A percentile compares a stretch with the other conserved stretches of the same genome.
phyloP scores from a whole-genome alignment of 2,797 vertebrate species.

The Tauraco hartlaubi region DNA sequence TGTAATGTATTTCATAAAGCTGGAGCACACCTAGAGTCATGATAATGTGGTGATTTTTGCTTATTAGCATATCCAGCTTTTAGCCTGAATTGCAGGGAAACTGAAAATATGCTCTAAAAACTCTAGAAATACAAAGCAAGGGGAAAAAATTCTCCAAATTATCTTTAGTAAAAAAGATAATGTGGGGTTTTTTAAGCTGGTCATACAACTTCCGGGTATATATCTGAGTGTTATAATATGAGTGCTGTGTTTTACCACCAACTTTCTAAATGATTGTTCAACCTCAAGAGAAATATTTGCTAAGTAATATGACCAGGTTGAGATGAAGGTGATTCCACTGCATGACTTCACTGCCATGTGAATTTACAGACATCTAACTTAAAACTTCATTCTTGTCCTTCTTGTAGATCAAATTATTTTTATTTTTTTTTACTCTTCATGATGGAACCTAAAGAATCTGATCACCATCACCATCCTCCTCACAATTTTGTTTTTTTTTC shows the following conservation, averaged over 20 bases:
- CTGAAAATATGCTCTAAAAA: not conserved
- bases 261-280: constrained; percentile 27
- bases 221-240: not conserved
- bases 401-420: not conserved
- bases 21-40: not conserved
- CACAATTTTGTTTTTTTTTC: not conserved
- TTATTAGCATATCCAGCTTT: not conserved
- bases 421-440: not conserved
- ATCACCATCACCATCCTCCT: not conserved
- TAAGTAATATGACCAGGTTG: constrained; percentile 23
- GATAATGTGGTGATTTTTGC: not conserved
- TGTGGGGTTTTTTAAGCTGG: not conserved
- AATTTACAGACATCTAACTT: not conserved
- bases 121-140: not conserved
- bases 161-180: not conserved
- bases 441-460: not conserved
- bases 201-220: not conserved
- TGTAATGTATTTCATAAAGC: not conserved
- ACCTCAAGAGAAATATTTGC: constrained; percentile 30
- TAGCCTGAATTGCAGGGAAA: not conserved
- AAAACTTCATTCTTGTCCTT: not conserved
- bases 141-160: rapidly evolving
- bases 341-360: not conserved
- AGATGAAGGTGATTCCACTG: not conserved
- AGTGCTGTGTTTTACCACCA: constrained; percentile 15